These are phyloP conservation scores for Actinopyga echinites DNA, from an alignment of 53 echinoderm and acorn worm genomes.

Conservation along the genomic window DNA sequence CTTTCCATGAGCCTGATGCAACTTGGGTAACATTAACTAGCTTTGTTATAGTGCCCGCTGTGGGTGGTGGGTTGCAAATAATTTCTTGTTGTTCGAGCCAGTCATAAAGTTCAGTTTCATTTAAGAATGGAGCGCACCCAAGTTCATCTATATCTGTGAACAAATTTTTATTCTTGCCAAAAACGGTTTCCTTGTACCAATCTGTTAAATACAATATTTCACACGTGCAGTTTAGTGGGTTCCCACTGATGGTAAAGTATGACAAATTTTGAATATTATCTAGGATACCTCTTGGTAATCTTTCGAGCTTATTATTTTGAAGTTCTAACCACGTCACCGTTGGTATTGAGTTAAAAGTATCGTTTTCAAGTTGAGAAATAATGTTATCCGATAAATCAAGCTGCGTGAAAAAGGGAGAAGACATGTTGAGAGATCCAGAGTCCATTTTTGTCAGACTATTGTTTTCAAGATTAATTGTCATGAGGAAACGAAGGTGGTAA, in stretches of 20 bases:
- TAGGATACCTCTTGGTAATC: neutral
- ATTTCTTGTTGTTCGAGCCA: neutral
- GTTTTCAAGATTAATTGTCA: neutral
- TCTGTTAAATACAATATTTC: constrained; percentile 9
- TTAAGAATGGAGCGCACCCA: neutral
- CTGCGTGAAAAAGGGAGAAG: neutral
- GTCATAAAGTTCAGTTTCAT: constrained; percentile 3
- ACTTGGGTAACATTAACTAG: too few relatives aligned
- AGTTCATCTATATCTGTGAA: neutral
- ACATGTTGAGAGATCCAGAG: neutral
- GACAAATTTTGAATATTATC: constrained; percentile 13
- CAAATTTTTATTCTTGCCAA: neutral
- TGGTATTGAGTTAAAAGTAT: neutral
- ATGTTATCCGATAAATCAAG: neutral
- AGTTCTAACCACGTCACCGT: too few relatives aligned
- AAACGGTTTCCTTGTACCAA: constrained; percentile 14
- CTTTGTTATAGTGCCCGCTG: neutral
- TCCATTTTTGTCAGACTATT: neutral
- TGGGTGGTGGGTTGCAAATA: neutral
- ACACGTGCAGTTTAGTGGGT: constrained; percentile 30
- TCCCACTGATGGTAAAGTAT: neutral
- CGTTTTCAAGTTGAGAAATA: neutral
- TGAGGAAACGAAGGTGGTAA: neutral
- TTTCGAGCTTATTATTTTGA: neutral
- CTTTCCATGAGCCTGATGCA: too few relatives aligned